Base-by-base conservation (phyloP, 2,888 invertebrate genomes). In the Spisula subtruncata region DNA sequence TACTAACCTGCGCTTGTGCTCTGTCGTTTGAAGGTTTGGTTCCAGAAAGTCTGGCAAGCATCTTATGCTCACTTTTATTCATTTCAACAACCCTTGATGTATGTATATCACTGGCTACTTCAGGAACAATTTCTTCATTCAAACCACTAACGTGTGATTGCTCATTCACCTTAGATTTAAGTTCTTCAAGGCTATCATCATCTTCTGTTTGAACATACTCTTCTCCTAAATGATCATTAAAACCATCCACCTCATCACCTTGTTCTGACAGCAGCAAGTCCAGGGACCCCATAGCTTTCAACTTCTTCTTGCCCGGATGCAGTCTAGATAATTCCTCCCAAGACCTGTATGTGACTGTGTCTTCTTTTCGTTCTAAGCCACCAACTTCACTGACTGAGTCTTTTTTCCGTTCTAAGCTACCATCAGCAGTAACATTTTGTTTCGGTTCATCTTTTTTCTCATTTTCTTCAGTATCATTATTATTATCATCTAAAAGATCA, bases 181-280 rank as follows among this genome's bases (percentile, higher is more conserved):
- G 10, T 71, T 83, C 83, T 20, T 84, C 51, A 29, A 41, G 60
- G 29, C 60, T 86, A 14, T 60, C 84, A n/a, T 10, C 29, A 82
- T 71, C 82, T n/a, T 86, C 81, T 82, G 66, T 51, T 54, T 75
- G 14, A 54, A 83, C 35, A 46, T 56, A 84, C 60, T 88, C 87
- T 25, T 29, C 54, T 6, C 83, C 87, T 16, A 88, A 29, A 48
- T 92, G 87, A 81, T 89, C 83, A 29, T 79, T 25, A 60, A 56
- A 48, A 48, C 54, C 81, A 81, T 89, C 89, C 29, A 92, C 79
- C 29, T 83, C 84, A 46, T 92, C 87, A 25, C 86, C 89, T 81
- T 92, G 92, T 48, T 90, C 75, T 35, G 71, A n/a, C 10, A 89
- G 29, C 16, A 89, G 35, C 60, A 85, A 56, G 56, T 89, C 88